These are phyloP conservation scores for Campoplex capitator DNA, from an alignment of 2,888 invertebrate genomes.

Conservation along the genomic window DNA sequence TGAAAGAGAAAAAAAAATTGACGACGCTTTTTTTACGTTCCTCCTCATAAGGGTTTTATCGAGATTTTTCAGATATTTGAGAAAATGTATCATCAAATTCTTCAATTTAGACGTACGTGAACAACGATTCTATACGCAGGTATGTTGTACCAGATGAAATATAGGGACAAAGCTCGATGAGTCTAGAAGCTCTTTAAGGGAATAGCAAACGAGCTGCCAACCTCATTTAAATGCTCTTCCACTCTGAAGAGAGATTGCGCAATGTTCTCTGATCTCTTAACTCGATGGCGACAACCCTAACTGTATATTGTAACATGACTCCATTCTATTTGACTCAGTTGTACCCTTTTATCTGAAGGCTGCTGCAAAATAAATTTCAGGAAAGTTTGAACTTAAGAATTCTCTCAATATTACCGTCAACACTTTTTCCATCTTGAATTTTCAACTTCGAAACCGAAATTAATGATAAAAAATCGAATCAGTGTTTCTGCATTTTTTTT, in stretches of 20 bases:
- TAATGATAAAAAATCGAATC: too few species aligned
- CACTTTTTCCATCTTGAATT: too few species aligned
- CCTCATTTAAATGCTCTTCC: conserved; percentile 9
- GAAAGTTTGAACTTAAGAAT: conserved; percentile 28
- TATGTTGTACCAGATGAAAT: conserved; percentile 4
- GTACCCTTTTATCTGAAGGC: conserved; percentile 6
- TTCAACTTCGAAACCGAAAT: too few species aligned
- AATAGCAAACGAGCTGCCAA: conserved; percentile 57
- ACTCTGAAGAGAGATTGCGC: neutral
- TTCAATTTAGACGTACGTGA: conserved; percentile 11
- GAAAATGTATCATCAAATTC: conserved; percentile 28
- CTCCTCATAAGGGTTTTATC: neutral
- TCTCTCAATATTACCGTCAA: neutral
- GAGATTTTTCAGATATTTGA: conserved; percentile 1
- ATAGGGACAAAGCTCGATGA: conserved; percentile 18
- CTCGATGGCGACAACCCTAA: conserved; percentile 44
- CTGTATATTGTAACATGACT: conserved; percentile 13
- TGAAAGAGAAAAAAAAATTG: neutral
- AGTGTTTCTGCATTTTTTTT: too few species aligned
- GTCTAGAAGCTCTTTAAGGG: conserved; percentile 49
- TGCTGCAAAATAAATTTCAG: conserved; percentile 29
- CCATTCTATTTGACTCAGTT: neutral
- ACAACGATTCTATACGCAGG: conserved; percentile 11
- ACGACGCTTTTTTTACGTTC: neutral
- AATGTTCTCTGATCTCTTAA: conserved; percentile 24